Evolutionary conservation across 1,140 invertebrate species (phyloP).

Genomic region (Ruditapes philippinarum): DNA sequence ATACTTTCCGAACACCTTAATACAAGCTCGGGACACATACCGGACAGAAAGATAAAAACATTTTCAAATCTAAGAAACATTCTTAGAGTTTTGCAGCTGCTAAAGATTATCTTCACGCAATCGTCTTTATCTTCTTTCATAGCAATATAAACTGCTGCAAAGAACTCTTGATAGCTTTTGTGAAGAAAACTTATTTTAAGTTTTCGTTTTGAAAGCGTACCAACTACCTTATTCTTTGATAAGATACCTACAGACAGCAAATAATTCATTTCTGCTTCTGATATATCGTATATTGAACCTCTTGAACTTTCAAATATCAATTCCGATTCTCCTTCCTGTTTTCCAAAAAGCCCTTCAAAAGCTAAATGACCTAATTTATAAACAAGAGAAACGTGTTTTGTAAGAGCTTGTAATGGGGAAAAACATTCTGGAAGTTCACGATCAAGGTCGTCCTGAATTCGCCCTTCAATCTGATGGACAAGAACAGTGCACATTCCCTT

Average conservation of each 20-base stretch:
- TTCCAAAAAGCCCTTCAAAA: background rate
- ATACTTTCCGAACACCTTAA: background rate
- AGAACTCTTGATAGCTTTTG: background rate
- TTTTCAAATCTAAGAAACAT: background rate
- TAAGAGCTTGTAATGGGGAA: no score
- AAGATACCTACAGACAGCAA: background rate
- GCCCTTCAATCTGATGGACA: background rate
- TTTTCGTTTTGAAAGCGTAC: background rate
- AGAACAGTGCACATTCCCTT: background rate
- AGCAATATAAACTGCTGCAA: background rate
- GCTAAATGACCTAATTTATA: background rate
- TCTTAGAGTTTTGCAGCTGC: background rate
- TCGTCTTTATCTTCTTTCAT: background rate
- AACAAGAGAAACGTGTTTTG: background rate
- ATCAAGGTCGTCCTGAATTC: background rate
- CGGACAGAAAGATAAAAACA: background rate
- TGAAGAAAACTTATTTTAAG: background rate
- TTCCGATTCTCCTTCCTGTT: background rate
- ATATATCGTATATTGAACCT: background rate
- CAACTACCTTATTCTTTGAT: background rate
- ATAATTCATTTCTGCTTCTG: background rate
- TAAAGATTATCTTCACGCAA: background rate
- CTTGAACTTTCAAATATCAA: background rate
- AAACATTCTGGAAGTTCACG: background rate
- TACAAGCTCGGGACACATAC: background rate